A percentile compares a stretch with the other conserved stretches of the same genome.
These are phyloP conservation scores for Galeopsomyia nigrocyanea DNA, from an alignment of 2,888 invertebrate genomes.

Conservation along the genomic window DNA sequence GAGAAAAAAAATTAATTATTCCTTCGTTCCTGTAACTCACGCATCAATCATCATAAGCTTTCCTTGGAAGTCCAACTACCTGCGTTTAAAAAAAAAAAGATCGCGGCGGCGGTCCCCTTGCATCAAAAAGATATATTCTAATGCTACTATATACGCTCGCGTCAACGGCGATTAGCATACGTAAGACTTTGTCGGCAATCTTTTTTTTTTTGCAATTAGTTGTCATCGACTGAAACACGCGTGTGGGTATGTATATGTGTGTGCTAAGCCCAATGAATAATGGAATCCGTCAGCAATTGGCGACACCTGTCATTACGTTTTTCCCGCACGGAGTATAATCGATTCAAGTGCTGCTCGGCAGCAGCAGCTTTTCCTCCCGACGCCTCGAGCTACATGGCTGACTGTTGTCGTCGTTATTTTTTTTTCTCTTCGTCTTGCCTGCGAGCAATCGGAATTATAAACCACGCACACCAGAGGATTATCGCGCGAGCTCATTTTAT, in stretches of 20 bases:
- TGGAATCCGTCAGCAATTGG: slow-evolving; percentile 51
- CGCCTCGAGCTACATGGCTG: slow-evolving; percentile 25
- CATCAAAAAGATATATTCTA: too few species aligned
- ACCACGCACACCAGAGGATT: too few species aligned
- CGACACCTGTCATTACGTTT: slow-evolving; percentile 54
- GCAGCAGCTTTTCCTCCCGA: slow-evolving; percentile 5
- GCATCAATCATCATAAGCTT: too few species aligned
- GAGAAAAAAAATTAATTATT: too few species aligned
- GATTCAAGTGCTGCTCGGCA: not conserved
- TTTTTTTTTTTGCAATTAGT: not conserved
- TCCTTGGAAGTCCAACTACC: too few species aligned
- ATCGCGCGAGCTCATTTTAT: slow-evolving; percentile 3
- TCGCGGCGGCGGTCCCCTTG: too few species aligned
- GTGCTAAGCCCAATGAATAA: slow-evolving; percentile 47
- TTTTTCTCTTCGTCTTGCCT: not conserved
- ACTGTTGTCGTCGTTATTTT: slow-evolving; percentile 38
- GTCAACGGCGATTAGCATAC: too few species aligned
- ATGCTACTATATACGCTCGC: too few species aligned
- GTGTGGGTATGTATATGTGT: not conserved
- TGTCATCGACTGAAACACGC: slow-evolving; percentile 19
- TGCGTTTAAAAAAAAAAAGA: too few species aligned
- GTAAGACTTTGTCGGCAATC: slow-evolving; percentile 30
- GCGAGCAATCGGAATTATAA: too few species aligned
- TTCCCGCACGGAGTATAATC: not conserved
- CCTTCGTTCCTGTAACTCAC: too few species aligned